These are phyloP conservation scores for Tetragonula clypearis DNA, from an alignment of 1,140 invertebrate species.

Conservation along the genomic window DNA sequence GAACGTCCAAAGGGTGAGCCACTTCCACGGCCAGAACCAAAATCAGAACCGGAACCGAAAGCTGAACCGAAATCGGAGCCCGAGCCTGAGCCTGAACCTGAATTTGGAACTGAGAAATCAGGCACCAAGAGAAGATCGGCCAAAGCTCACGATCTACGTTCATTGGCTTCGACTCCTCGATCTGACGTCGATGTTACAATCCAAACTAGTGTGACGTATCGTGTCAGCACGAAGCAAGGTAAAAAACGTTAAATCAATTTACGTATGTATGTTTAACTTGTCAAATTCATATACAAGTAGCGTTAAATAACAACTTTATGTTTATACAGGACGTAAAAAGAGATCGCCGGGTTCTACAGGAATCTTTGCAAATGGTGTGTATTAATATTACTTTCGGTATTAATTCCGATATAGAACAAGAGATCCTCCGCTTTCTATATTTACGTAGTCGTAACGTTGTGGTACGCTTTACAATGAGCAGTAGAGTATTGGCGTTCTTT, in stretches of 20 bases:
- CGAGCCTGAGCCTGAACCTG: slow-evolving; percentile 52
- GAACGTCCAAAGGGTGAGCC: slow-evolving; percentile 77
- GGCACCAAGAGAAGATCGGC: slow-evolving; percentile 72
- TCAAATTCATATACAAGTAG: background rate
- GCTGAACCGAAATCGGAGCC: slow-evolving; percentile 71
- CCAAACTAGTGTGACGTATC: slow-evolving; percentile 88
- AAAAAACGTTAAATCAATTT: slow-evolving; percentile 38
- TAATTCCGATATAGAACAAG: slow-evolving; percentile 24
- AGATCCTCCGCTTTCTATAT: slow-evolving; percentile 37
- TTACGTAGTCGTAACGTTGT: slow-evolving; percentile 43
- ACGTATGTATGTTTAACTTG: too few relatives aligned
- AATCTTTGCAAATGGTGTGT: slow-evolving; percentile 53
- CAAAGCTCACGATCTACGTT: slow-evolving; percentile 70
- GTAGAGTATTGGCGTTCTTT: slow-evolving; percentile 34
- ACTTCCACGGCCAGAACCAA: slow-evolving; percentile 78
- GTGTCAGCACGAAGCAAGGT: slow-evolving; percentile 86
- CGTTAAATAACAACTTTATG: slow-evolving; percentile 1
- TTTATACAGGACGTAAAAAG: slow-evolving; percentile 72
- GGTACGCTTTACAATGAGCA: slow-evolving; percentile 41
- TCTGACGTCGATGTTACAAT: slow-evolving; percentile 83
- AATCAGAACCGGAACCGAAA: slow-evolving; percentile 56
- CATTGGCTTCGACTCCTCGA: slow-evolving; percentile 62
- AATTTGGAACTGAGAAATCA: slow-evolving; percentile 75
- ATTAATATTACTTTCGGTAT: slow-evolving; percentile 19
- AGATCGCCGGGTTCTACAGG: slow-evolving; percentile 64